These are phyloP conservation scores for Athrips mouffetella DNA, from an alignment of 2,888 invertebrate species.

Conservation along the genomic window DNA sequence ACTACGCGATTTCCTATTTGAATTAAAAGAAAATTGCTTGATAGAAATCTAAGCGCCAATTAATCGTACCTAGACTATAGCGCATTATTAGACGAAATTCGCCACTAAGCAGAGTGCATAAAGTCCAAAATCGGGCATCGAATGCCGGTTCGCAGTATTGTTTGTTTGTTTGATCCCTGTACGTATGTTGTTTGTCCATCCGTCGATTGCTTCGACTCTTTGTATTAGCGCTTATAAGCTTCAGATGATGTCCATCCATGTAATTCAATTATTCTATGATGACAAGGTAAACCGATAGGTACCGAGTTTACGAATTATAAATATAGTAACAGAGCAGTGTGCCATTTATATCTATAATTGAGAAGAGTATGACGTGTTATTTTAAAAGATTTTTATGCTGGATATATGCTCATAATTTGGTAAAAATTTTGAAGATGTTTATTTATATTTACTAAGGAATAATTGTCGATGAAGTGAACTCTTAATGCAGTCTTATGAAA, in stretches of 20 bases:
- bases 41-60: too few species aligned
- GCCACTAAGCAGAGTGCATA: too few species aligned
- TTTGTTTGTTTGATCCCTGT: constrained; percentile 28
- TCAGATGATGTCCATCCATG: constrained; percentile 74
- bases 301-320: constrained; percentile 62
- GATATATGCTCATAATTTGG: constrained; percentile 76
- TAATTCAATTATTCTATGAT: constrained; percentile 77
- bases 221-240: constrained; percentile 70
- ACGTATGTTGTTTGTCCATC: constrained; percentile 41
- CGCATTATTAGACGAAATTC: too few species aligned
- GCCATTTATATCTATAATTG: constrained; percentile 74
- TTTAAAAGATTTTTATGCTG: constrained; percentile 74
- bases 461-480: constrained; percentile 53
- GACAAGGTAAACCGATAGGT: constrained; percentile 74
- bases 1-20: too few species aligned
- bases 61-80: too few species aligned
- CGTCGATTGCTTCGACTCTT: constrained; percentile 48
- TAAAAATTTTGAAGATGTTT: constrained; percentile 74
- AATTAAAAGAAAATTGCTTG: too few species aligned
- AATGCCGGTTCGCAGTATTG: constrained; percentile 52
- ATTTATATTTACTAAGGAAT: constrained; percentile 69
- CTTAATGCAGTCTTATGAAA: constrained; percentile 57
- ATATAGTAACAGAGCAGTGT: constrained; percentile 67
- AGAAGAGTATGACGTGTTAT: constrained; percentile 65
- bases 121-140: constrained; percentile 42